These are phyloP conservation scores for Sebastes diploproa DNA, from an alignment of 2,797 vertebrate species.

Conservation along the genomic window DNA sequence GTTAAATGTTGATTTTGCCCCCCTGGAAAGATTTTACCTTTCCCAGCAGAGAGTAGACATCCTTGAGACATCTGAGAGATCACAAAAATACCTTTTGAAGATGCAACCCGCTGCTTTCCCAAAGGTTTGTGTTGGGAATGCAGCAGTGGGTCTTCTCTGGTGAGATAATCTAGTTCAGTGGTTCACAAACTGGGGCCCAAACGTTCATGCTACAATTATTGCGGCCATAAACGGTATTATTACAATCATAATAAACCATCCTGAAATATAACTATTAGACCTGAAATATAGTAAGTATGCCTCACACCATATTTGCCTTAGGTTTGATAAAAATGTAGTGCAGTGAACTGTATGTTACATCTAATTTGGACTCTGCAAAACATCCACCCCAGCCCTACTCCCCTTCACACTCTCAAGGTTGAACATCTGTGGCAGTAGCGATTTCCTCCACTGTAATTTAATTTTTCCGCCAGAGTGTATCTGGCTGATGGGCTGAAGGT, in stretches of 20 bases:
- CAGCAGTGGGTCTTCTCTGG: too few relatives aligned
- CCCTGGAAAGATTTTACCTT: conserved; percentile 7
- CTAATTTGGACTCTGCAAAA: not conserved
- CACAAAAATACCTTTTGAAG: conserved; percentile 30
- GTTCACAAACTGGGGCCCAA: not conserved
- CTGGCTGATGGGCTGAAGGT: conserved; percentile 29
- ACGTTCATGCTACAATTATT: not conserved
- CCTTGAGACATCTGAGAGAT: not conserved
- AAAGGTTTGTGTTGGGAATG: not conserved
- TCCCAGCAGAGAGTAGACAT: not conserved
- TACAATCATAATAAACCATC: not conserved
- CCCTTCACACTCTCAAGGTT: conserved; percentile 13
- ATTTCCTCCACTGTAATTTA: conserved; percentile 39
- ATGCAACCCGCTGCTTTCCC: not conserved
- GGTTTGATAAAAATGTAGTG: not conserved
- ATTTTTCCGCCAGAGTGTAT: conserved; percentile 21
- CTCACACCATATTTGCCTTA: not conserved
- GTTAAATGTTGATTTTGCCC: conserved; percentile 1
- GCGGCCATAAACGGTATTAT: not conserved
- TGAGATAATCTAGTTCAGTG: too few relatives aligned
- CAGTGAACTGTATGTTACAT: not conserved
- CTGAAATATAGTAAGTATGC: not conserved
- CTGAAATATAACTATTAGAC: not conserved
- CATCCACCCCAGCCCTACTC: not conserved
- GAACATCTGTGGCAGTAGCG: conserved; percentile 27